phyloP scores from a whole-genome alignment of 2,113 vertebrate species.

The Garra rufa region DNA sequence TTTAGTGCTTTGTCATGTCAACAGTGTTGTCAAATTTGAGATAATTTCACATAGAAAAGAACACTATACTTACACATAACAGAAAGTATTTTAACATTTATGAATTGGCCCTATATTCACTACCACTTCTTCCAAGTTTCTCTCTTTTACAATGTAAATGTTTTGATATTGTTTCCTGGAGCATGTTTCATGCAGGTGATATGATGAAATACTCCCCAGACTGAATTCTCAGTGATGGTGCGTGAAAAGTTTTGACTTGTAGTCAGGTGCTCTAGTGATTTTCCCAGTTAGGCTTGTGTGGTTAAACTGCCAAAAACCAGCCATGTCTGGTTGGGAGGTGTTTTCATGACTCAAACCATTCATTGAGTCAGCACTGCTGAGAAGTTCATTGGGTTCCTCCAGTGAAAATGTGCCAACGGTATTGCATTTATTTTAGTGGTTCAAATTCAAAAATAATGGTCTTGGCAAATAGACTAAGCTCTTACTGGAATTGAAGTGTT shows the following conservation, averaged over 20 bases:
- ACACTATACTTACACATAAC: too few species aligned
- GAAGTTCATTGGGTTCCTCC: constrained; percentile 51
- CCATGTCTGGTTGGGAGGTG: constrained; percentile 44
- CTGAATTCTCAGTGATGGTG: background rate
- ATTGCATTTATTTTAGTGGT: background rate
- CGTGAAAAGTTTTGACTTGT: constrained; percentile 20
- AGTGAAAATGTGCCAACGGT: constrained; percentile 3
- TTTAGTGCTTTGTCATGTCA: background rate
- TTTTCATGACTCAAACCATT: constrained; percentile 39
- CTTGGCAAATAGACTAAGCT: background rate
- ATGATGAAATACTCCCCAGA: background rate
- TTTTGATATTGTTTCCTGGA: background rate
- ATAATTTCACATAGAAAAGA: background rate
- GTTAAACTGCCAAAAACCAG: constrained; percentile 44
- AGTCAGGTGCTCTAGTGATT: constrained; percentile 18
- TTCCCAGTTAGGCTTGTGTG: background rate
- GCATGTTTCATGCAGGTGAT: background rate
- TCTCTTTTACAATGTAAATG: background rate
- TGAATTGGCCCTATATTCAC: background rate
- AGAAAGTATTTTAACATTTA: background rate
- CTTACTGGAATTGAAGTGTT: background rate
- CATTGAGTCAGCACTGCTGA: constrained; percentile 50
- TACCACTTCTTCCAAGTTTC: background rate
- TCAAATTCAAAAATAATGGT: background rate
- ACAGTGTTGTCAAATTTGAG: background rate